These are phyloP conservation scores for Ranitomeya variabilis DNA, from an alignment of 2,113 vertebrate genomes.

Conservation along the genomic window DNA sequence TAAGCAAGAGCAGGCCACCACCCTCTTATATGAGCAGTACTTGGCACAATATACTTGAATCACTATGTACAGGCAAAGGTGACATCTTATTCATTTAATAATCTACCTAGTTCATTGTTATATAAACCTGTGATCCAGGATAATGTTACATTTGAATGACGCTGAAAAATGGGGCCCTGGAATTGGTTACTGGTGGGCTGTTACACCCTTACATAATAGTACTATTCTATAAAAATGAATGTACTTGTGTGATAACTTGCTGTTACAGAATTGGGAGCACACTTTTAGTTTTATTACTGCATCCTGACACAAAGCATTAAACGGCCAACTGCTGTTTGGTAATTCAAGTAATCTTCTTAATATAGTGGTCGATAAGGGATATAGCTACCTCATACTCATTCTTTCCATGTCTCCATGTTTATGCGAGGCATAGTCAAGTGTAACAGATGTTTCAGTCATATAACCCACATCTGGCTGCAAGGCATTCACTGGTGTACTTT, in stretches of 20 bases:
- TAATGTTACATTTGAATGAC: too few relatives aligned
- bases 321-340: slow-evolving; percentile 63
- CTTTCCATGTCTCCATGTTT: slow-evolving; percentile 43
- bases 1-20: too few relatives aligned
- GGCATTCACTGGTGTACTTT: slow-evolving; percentile 61
- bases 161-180: too few relatives aligned
- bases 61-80: too few relatives aligned
- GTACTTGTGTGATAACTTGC: slow-evolving; percentile 49
- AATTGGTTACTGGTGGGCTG: too few relatives aligned
- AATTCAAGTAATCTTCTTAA: slow-evolving; percentile 62
- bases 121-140: too few relatives aligned
- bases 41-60: too few relatives aligned
- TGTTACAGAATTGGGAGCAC: slow-evolving; percentile 59
- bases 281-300: slow-evolving; percentile 65
- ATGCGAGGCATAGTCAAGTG: slow-evolving; percentile 54
- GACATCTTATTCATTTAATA: too few relatives aligned
- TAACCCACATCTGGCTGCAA: slow-evolving; percentile 67
- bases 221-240: too few relatives aligned
- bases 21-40: too few relatives aligned
- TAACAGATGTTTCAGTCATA: slow-evolving; percentile 63
- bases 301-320: slow-evolving; percentile 62
- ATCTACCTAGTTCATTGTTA: too few relatives aligned
- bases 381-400: slow-evolving; percentile 55
- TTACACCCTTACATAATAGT: too few relatives aligned
- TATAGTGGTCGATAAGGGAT: slow-evolving; percentile 66